These are phyloP conservation scores for Taenaris catops DNA, from an alignment of 2,888 invertebrate species.

Conservation along the genomic window DNA sequence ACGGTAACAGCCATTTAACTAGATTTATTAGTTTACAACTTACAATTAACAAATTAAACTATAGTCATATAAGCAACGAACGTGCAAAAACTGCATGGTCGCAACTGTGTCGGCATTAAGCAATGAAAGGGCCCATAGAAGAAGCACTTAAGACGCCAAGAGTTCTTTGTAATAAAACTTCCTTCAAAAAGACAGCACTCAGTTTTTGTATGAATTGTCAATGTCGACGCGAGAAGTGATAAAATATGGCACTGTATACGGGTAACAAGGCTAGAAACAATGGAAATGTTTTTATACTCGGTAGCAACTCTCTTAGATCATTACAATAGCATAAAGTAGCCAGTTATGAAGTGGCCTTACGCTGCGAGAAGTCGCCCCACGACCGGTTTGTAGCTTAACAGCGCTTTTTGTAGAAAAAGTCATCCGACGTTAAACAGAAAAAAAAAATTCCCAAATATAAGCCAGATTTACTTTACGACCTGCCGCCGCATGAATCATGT, in stretches of 20 bases:
- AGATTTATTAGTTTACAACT: too few species aligned
- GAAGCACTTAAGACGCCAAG: slow-evolving; percentile 4
- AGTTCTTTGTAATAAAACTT: slow-evolving; percentile 6
- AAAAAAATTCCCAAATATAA: slow-evolving; percentile 28
- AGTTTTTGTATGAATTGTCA: slow-evolving; percentile 15
- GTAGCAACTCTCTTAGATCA: slow-evolving; percentile 65
- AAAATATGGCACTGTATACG: slow-evolving; percentile 50
- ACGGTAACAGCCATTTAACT: too few species aligned
- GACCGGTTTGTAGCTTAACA: slow-evolving; percentile 64
- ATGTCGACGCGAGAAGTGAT: slow-evolving; percentile 45
- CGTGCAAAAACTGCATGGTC: slow-evolving; percentile 4
- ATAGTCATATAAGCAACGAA: slow-evolving; percentile 6
- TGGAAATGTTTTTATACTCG: slow-evolving; percentile 62
- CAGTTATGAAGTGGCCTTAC: slow-evolving; percentile 63
- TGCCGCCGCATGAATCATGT: slow-evolving; percentile 20
- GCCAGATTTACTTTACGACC: slow-evolving; percentile 26
- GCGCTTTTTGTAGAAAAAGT: slow-evolving; percentile 60
- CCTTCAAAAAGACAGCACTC: slow-evolving; percentile 4
- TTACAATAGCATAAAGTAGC: slow-evolving; percentile 75
- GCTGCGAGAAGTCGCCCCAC: slow-evolving; percentile 51
- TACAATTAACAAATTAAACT: too few species aligned
- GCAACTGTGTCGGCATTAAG: slow-evolving; percentile 11
- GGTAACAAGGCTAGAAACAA: slow-evolving; percentile 64
- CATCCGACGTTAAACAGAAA: slow-evolving; percentile 30
- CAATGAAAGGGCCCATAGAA: slow-evolving; percentile 4